Evolutionary conservation across 2,113 vertebrate genomes (phyloP), one percentile per base, ranked within the genome.

Genomic region (Cettia cetti): DNA sequence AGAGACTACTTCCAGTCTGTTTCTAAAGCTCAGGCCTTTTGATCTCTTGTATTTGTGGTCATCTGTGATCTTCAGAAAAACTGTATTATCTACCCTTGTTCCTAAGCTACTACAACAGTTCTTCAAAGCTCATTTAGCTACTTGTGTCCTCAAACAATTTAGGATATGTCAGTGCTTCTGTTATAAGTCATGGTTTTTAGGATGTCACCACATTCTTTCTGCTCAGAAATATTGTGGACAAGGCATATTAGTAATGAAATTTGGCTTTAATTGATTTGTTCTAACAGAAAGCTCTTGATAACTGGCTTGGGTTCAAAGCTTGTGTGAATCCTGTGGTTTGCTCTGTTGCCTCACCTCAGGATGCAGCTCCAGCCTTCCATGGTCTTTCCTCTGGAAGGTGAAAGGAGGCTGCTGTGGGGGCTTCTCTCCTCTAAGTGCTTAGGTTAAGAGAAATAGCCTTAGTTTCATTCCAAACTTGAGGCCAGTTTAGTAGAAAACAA

Each of bases 301-400:
- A 4, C 30, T 90, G 82, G 27, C 44, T 89, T 30, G 31, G 7
- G 22, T 90, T 77, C 59, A 72, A 76, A 85, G n/a, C 24, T 52
- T 42, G 16, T 0, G 1, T 1, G 4, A 54, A 59, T 69, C 54
- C 39, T 60, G 35, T 0, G 3, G 42, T 13, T 54, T 65, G 22
- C 42, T 22, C 4, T 28, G 40, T 50, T 42, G 33, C 20, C 12
- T 89, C 33, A 17, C 6, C 15, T 21, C 35, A 56, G 49, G 9
- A 15, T 1, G 10, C 7, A 8, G 49, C n/a, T 20, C 31, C 39
- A 47, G 57, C n/a, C 30, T 75, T 84, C 35, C 47, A 11, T 49
- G 6, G 1, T 40, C 15, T 54, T 57, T 49, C 39, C 23, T 87
- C 56, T 79, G 61, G 37, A 92, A 92, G 31, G 22, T 45, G 57